Percentiles rank a stretch among this genome's conserved stretches.
Evolutionary conservation across 2,113 vertebrate genomes (phyloP).

Genomic region (Sterna hirundo): DNA sequence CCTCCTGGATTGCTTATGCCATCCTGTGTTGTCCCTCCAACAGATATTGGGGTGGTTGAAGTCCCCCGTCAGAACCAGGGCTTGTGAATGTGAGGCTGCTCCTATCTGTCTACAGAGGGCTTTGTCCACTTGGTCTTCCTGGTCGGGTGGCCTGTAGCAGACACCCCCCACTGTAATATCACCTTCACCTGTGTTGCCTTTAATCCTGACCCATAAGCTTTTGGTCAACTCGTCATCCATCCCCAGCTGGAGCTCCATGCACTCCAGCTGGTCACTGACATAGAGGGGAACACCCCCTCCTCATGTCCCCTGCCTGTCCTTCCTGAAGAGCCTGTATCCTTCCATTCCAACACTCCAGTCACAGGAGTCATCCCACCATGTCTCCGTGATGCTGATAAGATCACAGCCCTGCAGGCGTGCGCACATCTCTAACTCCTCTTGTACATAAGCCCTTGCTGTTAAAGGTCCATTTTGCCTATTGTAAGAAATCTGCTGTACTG

Average conservation of each 20-base stretch:
- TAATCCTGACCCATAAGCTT: no score
- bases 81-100: no score
- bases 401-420: not conserved
- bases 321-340: not conserved
- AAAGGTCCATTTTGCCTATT: not conserved
- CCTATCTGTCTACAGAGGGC: no score
- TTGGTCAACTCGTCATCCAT: no score
- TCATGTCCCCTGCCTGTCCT: not conserved
- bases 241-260: not conserved
- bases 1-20: no score
- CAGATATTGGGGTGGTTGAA: no score
- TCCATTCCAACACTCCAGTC: not conserved
- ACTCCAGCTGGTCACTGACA: not conserved
- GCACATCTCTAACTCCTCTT: not conserved
- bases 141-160: no score
- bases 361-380: not conserved
- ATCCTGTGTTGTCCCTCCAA: not conserved
- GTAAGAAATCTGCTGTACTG: not conserved
- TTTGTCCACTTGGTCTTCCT: no score
- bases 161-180: no score
- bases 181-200: no score
- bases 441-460: not conserved
- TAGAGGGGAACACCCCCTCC: not conserved
- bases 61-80: not conserved
- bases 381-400: not conserved